Base-by-base conservation (phyloP, 2,888 invertebrate species). In the Eilema depressum region DNA sequence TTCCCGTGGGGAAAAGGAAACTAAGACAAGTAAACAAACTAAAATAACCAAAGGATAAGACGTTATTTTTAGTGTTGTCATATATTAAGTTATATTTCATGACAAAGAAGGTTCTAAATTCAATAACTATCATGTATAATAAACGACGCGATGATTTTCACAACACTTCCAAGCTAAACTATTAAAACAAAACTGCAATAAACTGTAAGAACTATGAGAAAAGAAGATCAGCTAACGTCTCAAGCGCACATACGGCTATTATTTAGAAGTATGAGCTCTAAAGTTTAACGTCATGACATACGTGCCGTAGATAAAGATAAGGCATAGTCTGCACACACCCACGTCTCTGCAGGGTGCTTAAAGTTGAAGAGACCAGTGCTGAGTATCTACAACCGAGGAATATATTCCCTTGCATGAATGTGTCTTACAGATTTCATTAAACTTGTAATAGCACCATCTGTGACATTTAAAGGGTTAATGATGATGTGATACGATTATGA, bases 291-390 rank as follows among this genome's bases (percentile, higher is more conserved):
- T 28, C 53, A 14, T 37, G 59, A 70, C 66, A 56, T 60, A 69
- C 75, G 71, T 69, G 60, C 59, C 47, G 25, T 28, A 75, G 70
- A 75, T 75, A 68, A 62, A 71, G 71, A 66, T 74, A 75, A 75
- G 56, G 60, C 71, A 74, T 63, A 74, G 57, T 37, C 57, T 69
- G 63, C 57, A 67, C 47, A 12, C 23, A 62, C 10, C 41, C 37
- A 33, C 7, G 56, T n/a, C 63, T 17, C 25, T 41, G 63, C 56
- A 33, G 41, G 20, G 37, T 57, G 28, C 26, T 63, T 17, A 68
- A 62, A 68, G 28, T 47, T 61, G 61, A 61, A 17, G 3, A 4
- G 23, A 61, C 17, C 28, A 53, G 47, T 37, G 53, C 17, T 56
- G 63, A 68, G 68, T 63, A 37, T 53, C 53, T 67, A 61, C 25